Conservation (phyloP, 1,140 invertebrate species). For the Euglossa dilemma region DNA sequence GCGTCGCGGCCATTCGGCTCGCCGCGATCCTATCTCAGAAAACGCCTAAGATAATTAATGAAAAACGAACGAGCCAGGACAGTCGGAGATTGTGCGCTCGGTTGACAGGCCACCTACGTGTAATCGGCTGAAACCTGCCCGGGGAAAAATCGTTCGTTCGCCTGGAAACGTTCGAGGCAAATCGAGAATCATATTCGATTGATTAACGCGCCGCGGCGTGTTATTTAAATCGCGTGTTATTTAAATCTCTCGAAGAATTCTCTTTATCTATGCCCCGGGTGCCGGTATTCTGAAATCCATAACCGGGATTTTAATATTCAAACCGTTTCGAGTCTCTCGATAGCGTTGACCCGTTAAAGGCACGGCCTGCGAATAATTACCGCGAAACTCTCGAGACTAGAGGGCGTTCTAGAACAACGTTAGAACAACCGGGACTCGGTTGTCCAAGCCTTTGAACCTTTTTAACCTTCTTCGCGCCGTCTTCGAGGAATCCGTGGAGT, state of each 20-base stretch:
- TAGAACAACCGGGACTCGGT: not conserved
- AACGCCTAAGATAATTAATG: constrained; percentile 54
- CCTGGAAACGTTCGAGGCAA: not conserved
- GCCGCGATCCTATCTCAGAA: constrained; percentile 33
- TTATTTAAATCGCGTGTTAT: constrained; percentile 1
- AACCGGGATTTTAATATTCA: constrained; percentile 11
- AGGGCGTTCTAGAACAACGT: not conserved
- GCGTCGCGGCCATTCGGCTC: constrained; percentile 1
- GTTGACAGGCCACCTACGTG: constrained; percentile 45
- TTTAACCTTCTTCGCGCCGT: not conserved
- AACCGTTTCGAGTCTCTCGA: constrained; percentile 6
- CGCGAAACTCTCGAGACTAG: not conserved
- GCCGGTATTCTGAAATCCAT: not conserved
- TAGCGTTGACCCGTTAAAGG: constrained; percentile 15
- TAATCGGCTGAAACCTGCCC: not conserved
- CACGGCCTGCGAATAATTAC: constrained; percentile 11
- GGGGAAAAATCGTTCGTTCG: constrained; percentile 17
- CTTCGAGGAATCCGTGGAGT: not conserved
- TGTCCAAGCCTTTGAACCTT: not conserved
- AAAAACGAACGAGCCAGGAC: constrained; percentile 45
- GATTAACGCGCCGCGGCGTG: constrained; percentile 32
- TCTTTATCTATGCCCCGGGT: not conserved
- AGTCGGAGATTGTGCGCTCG: constrained; percentile 13
- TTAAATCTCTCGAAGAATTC: not conserved
- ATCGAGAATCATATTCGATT: constrained; percentile 53